These are phyloP conservation scores for Pipistrellus kuhlii DNA, from an alignment of 2,797 vertebrate species.

Conservation along the genomic window DNA sequence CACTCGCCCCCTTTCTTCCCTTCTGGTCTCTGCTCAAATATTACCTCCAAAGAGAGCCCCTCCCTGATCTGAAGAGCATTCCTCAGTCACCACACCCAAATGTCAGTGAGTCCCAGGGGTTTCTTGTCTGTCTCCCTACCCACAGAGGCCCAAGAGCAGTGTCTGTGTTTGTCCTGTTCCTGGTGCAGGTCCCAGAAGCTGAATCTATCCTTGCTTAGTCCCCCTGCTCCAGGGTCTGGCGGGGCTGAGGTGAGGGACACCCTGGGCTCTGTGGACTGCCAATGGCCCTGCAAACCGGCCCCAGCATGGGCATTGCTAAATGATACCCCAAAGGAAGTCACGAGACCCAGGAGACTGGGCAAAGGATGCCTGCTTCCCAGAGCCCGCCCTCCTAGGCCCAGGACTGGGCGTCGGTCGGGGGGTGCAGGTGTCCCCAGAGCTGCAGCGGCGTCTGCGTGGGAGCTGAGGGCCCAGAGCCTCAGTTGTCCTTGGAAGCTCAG, in stretches of 20 bases:
- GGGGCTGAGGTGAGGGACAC: neutral
- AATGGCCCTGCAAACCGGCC: neutral
- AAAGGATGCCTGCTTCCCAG: neutral
- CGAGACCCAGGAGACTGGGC: neutral
- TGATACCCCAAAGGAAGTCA: neutral
- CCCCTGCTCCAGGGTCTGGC: neutral
- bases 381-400: neutral
- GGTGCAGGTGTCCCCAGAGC: neutral
- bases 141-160: neutral
- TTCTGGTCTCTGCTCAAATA: neutral
- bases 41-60: neutral
- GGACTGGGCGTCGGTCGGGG: accelerated
- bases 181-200: neutral
- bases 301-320: accelerated
- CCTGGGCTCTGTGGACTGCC: neutral
- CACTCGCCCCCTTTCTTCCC: too few relatives aligned
- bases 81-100: neutral
- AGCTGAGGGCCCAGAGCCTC: too few relatives aligned
- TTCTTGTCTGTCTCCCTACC: neutral
- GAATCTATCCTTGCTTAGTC: neutral
- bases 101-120: neutral
- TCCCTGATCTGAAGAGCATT: neutral
- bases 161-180: neutral
- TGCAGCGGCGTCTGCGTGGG: neutral
- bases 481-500: neutral